Conservation (phyloP, 64 coral and sea anemone genomes). For the Stylophora pistillata region DNA sequence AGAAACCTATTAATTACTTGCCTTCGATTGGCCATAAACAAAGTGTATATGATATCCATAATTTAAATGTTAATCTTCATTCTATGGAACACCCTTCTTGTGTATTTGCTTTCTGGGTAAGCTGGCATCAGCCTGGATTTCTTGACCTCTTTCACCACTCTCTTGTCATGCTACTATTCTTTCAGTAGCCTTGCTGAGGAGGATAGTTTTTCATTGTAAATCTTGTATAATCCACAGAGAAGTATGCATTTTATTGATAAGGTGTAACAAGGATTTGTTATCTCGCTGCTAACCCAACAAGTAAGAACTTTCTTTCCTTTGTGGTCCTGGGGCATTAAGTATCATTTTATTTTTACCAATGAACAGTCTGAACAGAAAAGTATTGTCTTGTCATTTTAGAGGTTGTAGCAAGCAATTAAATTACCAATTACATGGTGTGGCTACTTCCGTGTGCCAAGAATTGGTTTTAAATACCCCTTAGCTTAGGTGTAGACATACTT, state of each 20-base stretch:
- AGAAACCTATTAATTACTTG: neutral
- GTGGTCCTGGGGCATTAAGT: neutral
- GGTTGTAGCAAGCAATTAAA: too few species aligned
- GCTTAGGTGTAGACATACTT: too few species aligned
- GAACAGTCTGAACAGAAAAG: neutral
- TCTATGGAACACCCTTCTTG: neutral
- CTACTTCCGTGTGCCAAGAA: too few species aligned
- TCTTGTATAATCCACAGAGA: slow-evolving; percentile 43
- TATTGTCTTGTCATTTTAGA: neutral
- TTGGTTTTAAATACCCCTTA: too few species aligned
- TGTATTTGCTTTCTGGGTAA: slow-evolving; percentile 14
- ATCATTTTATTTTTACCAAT: neutral
- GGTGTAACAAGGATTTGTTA: neutral
- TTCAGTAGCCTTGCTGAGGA: neutral
- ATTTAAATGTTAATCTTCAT: slow-evolving; percentile 16
- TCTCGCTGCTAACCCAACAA: neutral
- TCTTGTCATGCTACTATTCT: neutral
- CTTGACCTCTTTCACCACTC: neutral
- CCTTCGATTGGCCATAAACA: slow-evolving; percentile 36
- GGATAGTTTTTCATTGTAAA: slow-evolving; percentile 28
- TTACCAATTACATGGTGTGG: too few species aligned
- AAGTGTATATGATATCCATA: slow-evolving; percentile 31
- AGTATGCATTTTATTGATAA: slow-evolving; percentile 20
- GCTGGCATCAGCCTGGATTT: neutral
- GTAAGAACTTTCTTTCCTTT: neutral